These are phyloP conservation scores for Epinephelus fuscoguttatus DNA, from an alignment of 2,113 vertebrate species.

Conservation along the genomic window DNA sequence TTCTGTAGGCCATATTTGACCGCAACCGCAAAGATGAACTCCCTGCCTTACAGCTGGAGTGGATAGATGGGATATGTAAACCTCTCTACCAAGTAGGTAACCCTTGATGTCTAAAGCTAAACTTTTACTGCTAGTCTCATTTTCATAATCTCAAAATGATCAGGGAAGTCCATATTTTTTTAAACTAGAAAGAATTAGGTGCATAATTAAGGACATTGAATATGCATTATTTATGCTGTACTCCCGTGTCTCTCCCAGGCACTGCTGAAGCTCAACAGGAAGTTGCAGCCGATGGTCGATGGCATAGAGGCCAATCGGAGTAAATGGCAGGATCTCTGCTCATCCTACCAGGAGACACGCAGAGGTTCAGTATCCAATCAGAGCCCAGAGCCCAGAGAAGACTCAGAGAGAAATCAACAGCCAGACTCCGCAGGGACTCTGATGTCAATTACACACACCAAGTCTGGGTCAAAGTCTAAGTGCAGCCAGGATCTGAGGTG, in stretches of 20 bases:
- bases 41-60: constrained; percentile 94
- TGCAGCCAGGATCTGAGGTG: constrained; percentile 21
- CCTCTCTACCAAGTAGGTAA: constrained; percentile 92
- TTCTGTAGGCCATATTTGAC: constrained; percentile 95
- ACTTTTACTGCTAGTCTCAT: background rate
- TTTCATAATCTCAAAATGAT: background rate
- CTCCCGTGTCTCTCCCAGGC: constrained; percentile 62
- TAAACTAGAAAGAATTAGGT: too few relatives aligned
- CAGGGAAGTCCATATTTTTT: too few relatives aligned
- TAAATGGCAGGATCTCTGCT: constrained; percentile 85
- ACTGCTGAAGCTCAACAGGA: constrained; percentile 84
- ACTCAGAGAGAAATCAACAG: constrained; percentile 9
- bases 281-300: constrained; percentile 86
- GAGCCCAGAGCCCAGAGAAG: constrained; percentile 32
- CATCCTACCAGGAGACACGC: constrained; percentile 73
- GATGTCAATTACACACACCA: constrained; percentile 19
- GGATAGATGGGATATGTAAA: constrained; percentile 98
- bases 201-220: background rate
- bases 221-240: background rate
- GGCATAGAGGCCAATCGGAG: constrained; percentile 84
- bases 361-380: constrained; percentile 58
- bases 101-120: background rate
- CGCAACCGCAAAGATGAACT: constrained; percentile 98
- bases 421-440: constrained; percentile 44
- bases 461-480: constrained; percentile 46